phyloP scores from a whole-genome alignment of 2,797 vertebrate species.

The Cryptoblepharus egeriae region DNA sequence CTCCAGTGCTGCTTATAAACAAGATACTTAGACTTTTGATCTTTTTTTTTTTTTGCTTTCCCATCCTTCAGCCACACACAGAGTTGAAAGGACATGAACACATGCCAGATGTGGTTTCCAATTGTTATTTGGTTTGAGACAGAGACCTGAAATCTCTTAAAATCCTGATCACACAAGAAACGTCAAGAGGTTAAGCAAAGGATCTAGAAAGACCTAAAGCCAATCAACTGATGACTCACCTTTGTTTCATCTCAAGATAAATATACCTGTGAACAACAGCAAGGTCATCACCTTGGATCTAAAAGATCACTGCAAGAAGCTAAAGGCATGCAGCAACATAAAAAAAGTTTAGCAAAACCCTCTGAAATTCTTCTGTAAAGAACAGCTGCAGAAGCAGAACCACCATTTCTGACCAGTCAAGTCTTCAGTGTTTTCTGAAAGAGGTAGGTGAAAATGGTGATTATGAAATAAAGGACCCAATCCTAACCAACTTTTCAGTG shows the following conservation, averaged over 20 bases:
- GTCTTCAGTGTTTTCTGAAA: not conserved
- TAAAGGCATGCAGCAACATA: not conserved
- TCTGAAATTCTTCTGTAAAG: not conserved
- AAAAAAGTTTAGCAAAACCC: not conserved
- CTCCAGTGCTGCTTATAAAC: not conserved
- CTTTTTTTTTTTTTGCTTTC: not conserved
- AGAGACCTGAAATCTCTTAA: not conserved
- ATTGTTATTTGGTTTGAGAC: not conserved
- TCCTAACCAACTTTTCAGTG: no score
- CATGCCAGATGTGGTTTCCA: not conserved
- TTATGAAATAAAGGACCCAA: no score
- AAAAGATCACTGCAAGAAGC: not conserved
- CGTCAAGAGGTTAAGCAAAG: slow-evolving; percentile 7
- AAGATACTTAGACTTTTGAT: not conserved
- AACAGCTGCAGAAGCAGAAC: not conserved
- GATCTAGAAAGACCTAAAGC: not conserved
- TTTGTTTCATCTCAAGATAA: not conserved
- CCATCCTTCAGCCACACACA: not conserved
- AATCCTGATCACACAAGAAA: not conserved
- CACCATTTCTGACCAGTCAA: not conserved
- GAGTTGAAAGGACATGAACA: not conserved
- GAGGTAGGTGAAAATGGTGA: no score
- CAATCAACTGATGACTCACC: not conserved
- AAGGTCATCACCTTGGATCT: not conserved
- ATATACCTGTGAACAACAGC: not conserved